Evolutionary conservation across 2,113 vertebrate species (phyloP), one percentile per base, ranked within the genome.

Genomic region (Brachypodius melanocephalos): DNA sequence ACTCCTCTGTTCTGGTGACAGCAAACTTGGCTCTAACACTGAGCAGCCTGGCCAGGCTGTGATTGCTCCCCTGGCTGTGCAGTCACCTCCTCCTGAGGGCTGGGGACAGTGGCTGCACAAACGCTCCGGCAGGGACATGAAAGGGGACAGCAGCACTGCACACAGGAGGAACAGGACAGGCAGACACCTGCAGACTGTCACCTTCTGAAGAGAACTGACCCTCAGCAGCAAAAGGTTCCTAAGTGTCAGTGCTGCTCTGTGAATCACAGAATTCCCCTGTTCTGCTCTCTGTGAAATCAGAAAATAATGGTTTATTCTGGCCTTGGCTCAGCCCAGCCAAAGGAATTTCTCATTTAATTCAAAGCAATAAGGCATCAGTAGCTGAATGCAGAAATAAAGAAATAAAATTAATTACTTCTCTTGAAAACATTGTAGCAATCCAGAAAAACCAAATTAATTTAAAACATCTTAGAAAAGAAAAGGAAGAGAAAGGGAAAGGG

Each of bases 71-170:
- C 1, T 2, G n/a, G 31, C 71, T 68, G 29, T 46, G 71, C 43
- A 77, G 81, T 10, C 68, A 45, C 12, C 40, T 19, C 43, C 34
- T 48, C 28, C 43, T 0, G 2, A 24, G 59, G 46, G 5, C 14
- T 3, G 28, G 14, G 86, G 31, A 26, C 1, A 2, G 48, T 1
- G 31, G 16, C 54, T 36, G 34, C 54, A 29, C 29, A 36, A 63
- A 40, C 49, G 4, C 28, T 32, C 6, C 19, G 1, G 29, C 29
- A 17, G 62, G 8, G 77, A 42, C 43, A 2, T 0, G 7, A 2
- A 2, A 34, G 18, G 5, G 31, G 17, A n/a, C 32, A 32, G n/a
- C 4, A 57, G 65, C 3, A 0, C 16, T 26, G 18, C 26, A 4
- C 0, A 1, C 32, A 18, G 63, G 31, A n/a, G 51, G 67, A 48